Evolutionary conservation across 2,113 vertebrate species (phyloP).

Genomic region (Amia ocellicauda): DNA sequence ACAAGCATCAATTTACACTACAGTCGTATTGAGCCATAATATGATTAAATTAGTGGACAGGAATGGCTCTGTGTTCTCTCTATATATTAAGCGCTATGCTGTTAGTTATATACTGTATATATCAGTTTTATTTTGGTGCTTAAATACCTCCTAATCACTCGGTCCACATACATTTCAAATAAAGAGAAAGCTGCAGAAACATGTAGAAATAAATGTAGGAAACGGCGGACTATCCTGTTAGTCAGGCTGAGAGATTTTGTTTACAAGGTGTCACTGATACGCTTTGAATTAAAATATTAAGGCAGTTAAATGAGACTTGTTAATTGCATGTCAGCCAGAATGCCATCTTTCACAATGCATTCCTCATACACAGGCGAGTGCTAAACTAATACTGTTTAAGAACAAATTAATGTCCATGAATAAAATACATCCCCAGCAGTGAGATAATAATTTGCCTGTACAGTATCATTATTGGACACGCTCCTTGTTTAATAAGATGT

Average conservation of each 20-base stretch:
- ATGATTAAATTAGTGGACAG: no score
- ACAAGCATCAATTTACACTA: no score
- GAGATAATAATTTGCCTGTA: constrained; percentile 84
- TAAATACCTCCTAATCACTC: no score
- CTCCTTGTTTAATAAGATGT: constrained; percentile 86
- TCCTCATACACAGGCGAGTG: constrained; percentile 73
- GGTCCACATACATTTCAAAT: no score
- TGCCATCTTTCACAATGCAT: constrained; percentile 80
- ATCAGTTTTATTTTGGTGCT: no score
- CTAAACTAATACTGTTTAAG: constrained; percentile 84
- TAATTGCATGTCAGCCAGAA: neutral
- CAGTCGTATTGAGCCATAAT: no score
- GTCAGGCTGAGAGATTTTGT: neutral
- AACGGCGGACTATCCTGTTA: neutral
- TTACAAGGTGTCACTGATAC: neutral
- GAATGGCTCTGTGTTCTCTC: no score
- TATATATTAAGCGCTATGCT: no score
- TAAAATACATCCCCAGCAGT: constrained; percentile 86
- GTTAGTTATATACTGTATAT: no score
- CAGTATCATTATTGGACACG: constrained; percentile 88
- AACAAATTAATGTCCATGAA: constrained; percentile 88
- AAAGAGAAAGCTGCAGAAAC: neutral
- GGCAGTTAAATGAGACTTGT: neutral
- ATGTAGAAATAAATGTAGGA: neutral
- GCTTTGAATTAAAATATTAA: neutral